These are phyloP conservation scores for Drosophila ananassae DNA, from an alignment of 1,140 invertebrate species.

Conservation along the genomic window DNA sequence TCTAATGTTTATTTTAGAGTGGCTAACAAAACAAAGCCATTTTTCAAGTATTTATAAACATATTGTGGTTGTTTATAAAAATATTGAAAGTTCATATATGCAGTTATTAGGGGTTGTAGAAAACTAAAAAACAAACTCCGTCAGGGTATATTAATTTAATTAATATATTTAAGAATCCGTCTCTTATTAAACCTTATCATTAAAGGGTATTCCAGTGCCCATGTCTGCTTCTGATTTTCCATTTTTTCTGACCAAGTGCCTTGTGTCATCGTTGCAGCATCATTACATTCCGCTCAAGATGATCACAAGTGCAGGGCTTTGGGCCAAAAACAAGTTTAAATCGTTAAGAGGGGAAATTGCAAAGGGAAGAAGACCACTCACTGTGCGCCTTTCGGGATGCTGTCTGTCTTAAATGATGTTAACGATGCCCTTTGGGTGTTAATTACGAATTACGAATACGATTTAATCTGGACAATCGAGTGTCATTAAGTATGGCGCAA, in stretches of 20 bases:
- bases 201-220: constrained; percentile 19
- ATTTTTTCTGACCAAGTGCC: constrained; percentile 24
- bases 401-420: constrained; percentile 73
- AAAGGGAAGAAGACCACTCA: constrained; percentile 45
- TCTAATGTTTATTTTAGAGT: neutral
- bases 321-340: constrained; percentile 55
- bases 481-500: constrained; percentile 72
- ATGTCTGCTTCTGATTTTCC: neutral
- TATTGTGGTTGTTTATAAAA: neutral
- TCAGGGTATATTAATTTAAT: too few species aligned
- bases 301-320: constrained; percentile 34
- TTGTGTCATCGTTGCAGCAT: constrained; percentile 53
- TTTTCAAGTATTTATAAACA: neutral
- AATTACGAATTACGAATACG: constrained; percentile 77
- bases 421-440: constrained; percentile 81
- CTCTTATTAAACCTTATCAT: neutral
- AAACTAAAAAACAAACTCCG: too few species aligned
- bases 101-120: too few species aligned
- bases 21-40: neutral
- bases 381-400: constrained; percentile 37
- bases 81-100: neutral
- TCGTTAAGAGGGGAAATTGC: constrained; percentile 9
- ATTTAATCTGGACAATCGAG: constrained; percentile 77
- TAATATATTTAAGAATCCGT: too few species aligned
- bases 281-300: constrained; percentile 17